A percentile compares a stretch with the other conserved stretches of the same genome.
phyloP scores from a whole-genome alignment of 2,888 invertebrate species.

The Lamellibrachia satsuma region DNA sequence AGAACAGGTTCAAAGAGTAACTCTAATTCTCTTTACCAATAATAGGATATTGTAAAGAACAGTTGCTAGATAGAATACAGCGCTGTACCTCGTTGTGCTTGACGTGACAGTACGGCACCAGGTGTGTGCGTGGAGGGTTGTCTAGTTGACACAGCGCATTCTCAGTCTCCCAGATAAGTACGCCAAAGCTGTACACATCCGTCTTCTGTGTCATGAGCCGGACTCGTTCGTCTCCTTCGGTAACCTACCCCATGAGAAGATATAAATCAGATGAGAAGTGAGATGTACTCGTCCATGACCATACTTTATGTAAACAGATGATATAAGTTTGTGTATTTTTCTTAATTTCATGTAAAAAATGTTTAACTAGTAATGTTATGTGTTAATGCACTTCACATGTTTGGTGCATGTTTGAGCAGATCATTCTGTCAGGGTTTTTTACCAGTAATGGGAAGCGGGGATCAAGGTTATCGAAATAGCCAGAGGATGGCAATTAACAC shows the following conservation, averaged over 20 bases:
- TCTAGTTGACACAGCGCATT: not conserved
- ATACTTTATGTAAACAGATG: not conserved
- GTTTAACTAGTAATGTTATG: not conserved
- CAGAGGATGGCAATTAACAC: too few relatives aligned
- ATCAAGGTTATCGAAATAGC: too few relatives aligned
- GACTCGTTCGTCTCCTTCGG: conserved; percentile 4
- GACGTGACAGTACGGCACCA: not conserved
- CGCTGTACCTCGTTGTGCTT: not conserved
- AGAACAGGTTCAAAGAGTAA: too few relatives aligned
- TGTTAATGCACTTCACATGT: too few relatives aligned
- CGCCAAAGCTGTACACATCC: conserved; percentile 9
- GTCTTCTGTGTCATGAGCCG: not conserved
- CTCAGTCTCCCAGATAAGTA: not conserved
- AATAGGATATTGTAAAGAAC: too few relatives aligned
- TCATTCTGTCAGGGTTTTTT: too few relatives aligned
- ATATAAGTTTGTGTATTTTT: not conserved
- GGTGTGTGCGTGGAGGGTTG: not conserved
- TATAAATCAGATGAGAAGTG: not conserved
- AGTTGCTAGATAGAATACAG: too few relatives aligned
- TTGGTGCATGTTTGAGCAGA: too few relatives aligned
- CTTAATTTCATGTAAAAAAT: too few relatives aligned
- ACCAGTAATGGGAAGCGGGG: too few relatives aligned
- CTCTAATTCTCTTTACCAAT: too few relatives aligned
- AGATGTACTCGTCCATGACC: too few relatives aligned
- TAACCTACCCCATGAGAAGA: not conserved